These are phyloP conservation scores for Pharmacophagus antenor DNA, from an alignment of 2,888 invertebrate species.

Conservation along the genomic window DNA sequence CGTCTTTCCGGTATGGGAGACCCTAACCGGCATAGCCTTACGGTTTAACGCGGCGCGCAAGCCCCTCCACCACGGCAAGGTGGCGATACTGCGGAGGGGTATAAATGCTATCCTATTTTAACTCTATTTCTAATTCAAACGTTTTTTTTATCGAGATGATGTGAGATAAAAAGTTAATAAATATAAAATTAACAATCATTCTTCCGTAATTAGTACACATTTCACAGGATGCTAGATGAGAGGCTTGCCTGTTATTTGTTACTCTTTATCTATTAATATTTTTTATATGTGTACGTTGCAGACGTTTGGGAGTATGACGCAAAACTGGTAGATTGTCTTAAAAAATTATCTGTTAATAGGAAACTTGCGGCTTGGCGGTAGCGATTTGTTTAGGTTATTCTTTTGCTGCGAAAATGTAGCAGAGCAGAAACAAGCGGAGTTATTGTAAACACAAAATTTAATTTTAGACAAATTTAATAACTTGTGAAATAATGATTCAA, in stretches of 20 bases:
- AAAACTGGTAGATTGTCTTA: conserved; percentile 17
- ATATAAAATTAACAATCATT: neutral
- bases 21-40: too few relatives aligned
- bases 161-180: neutral
- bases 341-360: conserved; percentile 22
- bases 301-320: conserved; percentile 15
- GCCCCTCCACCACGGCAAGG: too few relatives aligned
- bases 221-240: neutral
- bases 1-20: too few relatives aligned
- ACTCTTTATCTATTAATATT: conserved; percentile 11
- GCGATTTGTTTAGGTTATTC: conserved; percentile 28
- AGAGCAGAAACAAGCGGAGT: conserved; percentile 11
- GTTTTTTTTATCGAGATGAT: too few relatives aligned
- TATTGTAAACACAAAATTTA: conserved; percentile 22
- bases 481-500: neutral
- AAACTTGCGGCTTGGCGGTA: conserved; percentile 24
- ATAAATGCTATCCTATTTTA: too few relatives aligned
- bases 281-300: conserved; percentile 11
- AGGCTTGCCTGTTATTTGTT: conserved; percentile 1
- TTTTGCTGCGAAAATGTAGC: conserved; percentile 27
- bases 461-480: conserved; percentile 3
- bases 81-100: too few relatives aligned
- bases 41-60: too few relatives aligned
- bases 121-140: too few relatives aligned
- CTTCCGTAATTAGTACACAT: neutral